phyloP scores from a whole-genome alignment of 2,113 vertebrate genomes.

The Calidris pugnax region DNA sequence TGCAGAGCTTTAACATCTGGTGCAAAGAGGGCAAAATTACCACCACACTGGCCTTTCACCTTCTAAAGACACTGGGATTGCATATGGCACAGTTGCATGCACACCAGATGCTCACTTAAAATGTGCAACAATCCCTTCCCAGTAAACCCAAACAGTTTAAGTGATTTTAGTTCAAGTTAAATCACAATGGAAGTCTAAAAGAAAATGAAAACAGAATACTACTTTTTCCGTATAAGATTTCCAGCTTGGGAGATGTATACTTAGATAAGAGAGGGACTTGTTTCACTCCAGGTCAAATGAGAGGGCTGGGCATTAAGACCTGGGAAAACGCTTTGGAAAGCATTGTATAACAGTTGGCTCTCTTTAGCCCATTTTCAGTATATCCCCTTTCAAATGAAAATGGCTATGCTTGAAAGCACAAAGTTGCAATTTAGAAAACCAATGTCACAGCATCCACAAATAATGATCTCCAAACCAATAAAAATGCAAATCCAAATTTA shows the following conservation, averaged over 20 bases:
- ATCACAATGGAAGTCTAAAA: not conserved
- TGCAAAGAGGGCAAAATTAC: constrained; percentile 64
- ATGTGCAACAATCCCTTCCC: not conserved
- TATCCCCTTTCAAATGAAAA: constrained; percentile 66
- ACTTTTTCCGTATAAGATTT: not conserved
- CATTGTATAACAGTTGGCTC: not conserved
- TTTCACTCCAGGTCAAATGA: not conserved
- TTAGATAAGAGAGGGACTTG: not conserved
- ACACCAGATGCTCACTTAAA: constrained; percentile 24
- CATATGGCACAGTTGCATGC: not conserved
- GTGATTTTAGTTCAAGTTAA: not conserved
- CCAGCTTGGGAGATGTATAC: not conserved
- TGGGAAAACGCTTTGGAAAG: constrained; percentile 16
- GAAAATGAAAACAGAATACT: not conserved
- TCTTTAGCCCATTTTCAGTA: not conserved
- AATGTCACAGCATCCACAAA: constrained; percentile 38
- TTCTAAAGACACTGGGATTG: constrained; percentile 23
- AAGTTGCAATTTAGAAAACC: constrained; percentile 57
- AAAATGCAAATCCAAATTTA: constrained; percentile 75
- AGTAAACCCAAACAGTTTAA: not conserved
- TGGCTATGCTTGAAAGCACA: constrained; percentile 65
- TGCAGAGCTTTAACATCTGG: constrained; percentile 66
- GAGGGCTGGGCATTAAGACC: not conserved
- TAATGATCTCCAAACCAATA: constrained; percentile 55
- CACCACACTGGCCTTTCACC: constrained; percentile 64